These are phyloP conservation scores for Torymus auratus DNA, from an alignment of 2,888 invertebrate species.

Conservation along the genomic window DNA sequence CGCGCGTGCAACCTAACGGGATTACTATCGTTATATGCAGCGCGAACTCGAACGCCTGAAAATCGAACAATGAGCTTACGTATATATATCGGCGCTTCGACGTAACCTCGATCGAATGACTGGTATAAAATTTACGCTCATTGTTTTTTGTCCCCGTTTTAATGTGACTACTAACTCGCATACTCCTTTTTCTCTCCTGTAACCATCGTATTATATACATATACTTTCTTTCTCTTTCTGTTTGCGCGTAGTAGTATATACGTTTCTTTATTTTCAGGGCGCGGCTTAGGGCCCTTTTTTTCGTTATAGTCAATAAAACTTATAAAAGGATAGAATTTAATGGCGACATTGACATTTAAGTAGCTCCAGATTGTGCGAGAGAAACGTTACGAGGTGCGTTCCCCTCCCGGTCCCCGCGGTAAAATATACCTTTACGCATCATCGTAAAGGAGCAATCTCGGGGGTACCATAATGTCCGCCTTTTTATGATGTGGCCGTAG, in stretches of 20 bases:
- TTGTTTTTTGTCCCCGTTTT: constrained; percentile 9
- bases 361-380: constrained; percentile 39
- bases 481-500: constrained; percentile 26
- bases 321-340: constrained; percentile 38
- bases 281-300: constrained; percentile 7
- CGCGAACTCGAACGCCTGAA: neutral
- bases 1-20: no score
- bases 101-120: neutral
- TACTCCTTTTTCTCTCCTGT: neutral
- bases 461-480: constrained; percentile 22
- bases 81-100: neutral
- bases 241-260: no score
- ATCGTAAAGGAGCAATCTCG: constrained; percentile 37
- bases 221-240: no score
- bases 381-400: constrained; percentile 6
- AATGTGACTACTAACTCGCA: neutral
- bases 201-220: no score
- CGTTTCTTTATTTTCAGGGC: neutral
- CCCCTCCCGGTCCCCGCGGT: neutral
- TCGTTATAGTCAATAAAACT: constrained; percentile 20
- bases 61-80: neutral
- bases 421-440: constrained; percentile 37
- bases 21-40: no score
- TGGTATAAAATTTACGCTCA: neutral
- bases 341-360: constrained; percentile 30